Evolutionary conservation across 1,140 invertebrate genomes (phyloP), one percentile per base, ranked within the genome.

Genomic region (Scaptomyza pallida): DNA sequence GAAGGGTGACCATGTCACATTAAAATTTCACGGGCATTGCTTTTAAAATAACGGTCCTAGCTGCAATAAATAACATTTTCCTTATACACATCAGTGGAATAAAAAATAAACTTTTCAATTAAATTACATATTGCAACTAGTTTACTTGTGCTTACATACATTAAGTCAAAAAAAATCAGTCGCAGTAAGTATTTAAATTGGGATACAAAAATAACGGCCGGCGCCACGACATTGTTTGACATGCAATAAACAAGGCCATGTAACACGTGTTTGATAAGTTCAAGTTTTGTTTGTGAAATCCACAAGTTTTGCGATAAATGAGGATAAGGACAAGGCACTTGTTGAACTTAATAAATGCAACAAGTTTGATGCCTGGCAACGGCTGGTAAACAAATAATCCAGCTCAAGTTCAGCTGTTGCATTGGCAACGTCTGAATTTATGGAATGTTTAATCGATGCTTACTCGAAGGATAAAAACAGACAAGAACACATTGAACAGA

Each of bases 321-420:
- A 23, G 50, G 30, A 26, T 48, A 48, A 56, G 61, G 61, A n/a
- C 60, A 12, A 37, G 33, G 9, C 10, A 85, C 80, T 76, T 83
- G 80, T 83, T 86, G 81, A 63, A 1, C 47, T 44, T 35, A n/a
- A 35, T n/a, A 33, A 9, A 23, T 61, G 73, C 81, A 85, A 88
- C 81, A 85, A 59, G 77, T 75, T 10, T 8, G 47, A 65, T 75
- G 73, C 81, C 61, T 86, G 56, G 82, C 82, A 86, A 86, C 81
- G 45, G 40, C 13, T 57, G 41, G 59, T 62, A 81, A 86, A 86
- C 77, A 88, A 67, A 41, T 48, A 47, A 75, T 68, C 64, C 43
- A 57, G 81, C 81, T 81, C 82, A 86, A 86, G 81, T 86, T 86
- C 77, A 86, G 82, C 81, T 86, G 81, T 86, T 86, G 81, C 82